These are phyloP conservation scores for Lepisosteus oculatus DNA, from an alignment of 2,113 vertebrate species.

Conservation along the genomic window DNA sequence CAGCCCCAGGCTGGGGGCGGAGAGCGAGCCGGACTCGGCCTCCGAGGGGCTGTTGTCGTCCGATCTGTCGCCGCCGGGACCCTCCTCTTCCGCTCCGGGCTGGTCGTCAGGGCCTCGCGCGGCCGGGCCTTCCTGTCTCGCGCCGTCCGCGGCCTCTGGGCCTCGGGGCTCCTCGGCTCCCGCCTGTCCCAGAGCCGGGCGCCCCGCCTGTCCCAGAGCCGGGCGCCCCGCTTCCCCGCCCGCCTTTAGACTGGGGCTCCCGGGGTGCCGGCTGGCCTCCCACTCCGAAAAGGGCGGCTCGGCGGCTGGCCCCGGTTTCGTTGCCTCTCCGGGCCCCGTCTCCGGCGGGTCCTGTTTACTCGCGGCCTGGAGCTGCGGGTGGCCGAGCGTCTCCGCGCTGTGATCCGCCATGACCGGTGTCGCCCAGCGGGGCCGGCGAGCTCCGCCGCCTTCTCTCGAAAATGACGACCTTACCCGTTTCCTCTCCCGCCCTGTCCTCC, in stretches of 20 bases:
- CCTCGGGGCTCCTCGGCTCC: conserved; percentile 33
- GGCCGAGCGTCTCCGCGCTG: neutral
- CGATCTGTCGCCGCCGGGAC: conserved; percentile 28
- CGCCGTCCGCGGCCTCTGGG: conserved; percentile 29
- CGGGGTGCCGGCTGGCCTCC: conserved; percentile 23
- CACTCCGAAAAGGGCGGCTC: neutral
- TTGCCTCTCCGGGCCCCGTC: conserved; percentile 19
- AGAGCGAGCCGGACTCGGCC: conserved; percentile 50
- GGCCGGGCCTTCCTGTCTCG: conserved; percentile 43
- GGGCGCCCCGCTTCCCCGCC: neutral
- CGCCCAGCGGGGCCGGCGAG: neutral
- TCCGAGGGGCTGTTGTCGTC: conserved; percentile 46
- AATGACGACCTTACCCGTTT: neutral
- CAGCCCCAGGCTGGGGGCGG: conserved; percentile 56
- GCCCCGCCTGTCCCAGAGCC: neutral
- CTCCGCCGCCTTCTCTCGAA: neutral
- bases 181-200: neutral
- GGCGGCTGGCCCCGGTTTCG: neutral
- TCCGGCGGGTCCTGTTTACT: neutral
- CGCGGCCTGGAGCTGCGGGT: neutral
- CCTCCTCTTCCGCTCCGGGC: conserved; percentile 32
- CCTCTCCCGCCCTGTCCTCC: neutral
- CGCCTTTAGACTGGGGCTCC: conserved; percentile 25
- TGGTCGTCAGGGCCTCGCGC: conserved; percentile 30
- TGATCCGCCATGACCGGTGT: conserved; percentile 41